Percentiles rank a stretch among this genome's conserved stretches.
Evolutionary conservation across 2,113 vertebrate genomes (phyloP).

Genomic region (Mungos mungo): DNA sequence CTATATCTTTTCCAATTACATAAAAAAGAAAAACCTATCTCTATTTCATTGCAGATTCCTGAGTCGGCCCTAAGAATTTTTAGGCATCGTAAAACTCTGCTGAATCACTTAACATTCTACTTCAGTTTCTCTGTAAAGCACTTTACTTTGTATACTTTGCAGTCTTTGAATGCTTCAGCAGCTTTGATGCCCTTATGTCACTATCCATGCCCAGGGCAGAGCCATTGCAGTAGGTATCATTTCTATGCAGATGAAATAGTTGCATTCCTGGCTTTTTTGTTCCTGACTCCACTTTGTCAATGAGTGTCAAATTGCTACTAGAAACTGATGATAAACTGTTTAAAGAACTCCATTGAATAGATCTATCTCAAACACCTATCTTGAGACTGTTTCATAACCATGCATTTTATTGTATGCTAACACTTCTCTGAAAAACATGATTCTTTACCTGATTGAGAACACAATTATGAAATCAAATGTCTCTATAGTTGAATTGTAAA

Average conservation of each 20-base stretch:
- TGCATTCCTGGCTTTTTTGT: neutral
- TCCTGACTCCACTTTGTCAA: neutral
- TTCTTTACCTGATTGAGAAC: neutral
- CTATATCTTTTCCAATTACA: neutral
- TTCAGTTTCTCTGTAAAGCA: conserved; percentile 48
- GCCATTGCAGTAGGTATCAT: neutral
- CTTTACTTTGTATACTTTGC: conserved; percentile 58
- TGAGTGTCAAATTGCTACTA: neutral
- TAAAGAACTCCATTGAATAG: neutral
- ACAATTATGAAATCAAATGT: neutral
- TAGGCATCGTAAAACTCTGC: conserved; percentile 31
- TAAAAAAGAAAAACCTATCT: neutral
- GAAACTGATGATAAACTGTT: neutral
- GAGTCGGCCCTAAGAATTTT: conserved; percentile 12
- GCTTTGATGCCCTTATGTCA: conserved; percentile 47
- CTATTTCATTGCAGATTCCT: neutral
- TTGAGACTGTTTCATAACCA: neutral
- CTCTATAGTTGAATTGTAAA: conserved; percentile 4
- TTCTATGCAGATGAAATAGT: conserved; percentile 33
- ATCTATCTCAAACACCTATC: neutral
- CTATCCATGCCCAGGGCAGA: conserved; percentile 16
- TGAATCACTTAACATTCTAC: conserved; percentile 58
- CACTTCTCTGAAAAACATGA: neutral
- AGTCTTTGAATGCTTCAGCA: conserved; percentile 38
- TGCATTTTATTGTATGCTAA: neutral